Conservation (phyloP, 2,113 vertebrate species). For the Perca flavescens region DNA sequence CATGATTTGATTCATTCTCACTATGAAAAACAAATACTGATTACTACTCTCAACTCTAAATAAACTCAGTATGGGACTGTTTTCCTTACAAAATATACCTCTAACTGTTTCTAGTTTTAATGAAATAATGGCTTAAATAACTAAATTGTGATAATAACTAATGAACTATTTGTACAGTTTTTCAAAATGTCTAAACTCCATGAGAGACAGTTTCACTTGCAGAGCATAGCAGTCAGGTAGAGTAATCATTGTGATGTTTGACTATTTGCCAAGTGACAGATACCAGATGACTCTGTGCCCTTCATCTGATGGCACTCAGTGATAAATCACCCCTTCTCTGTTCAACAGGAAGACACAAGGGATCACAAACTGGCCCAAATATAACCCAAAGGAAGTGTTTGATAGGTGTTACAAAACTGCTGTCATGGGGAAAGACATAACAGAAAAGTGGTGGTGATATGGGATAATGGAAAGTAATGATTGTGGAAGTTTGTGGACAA, state of each 20-base stretch:
- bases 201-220: neutral
- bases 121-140: neutral
- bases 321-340: slow-evolving; percentile 5
- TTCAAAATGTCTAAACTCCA: neutral
- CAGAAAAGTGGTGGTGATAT: neutral
- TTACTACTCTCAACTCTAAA: too few relatives aligned
- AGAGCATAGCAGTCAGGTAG: neutral
- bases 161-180: neutral
- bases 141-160: neutral
- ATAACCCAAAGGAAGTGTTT: neutral
- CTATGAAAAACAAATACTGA: too few relatives aligned
- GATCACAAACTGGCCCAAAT: neutral
- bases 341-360: neutral
- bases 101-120: neutral
- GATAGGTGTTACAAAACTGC: neutral
- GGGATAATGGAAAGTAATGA: neutral
- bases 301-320: slow-evolving; percentile 20
- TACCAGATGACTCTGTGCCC: slow-evolving; percentile 15
- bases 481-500: neutral
- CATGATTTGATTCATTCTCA: too few relatives aligned
- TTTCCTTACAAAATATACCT: neutral
- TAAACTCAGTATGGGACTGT: too few relatives aligned
- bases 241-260: neutral
- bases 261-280: neutral
- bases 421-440: neutral